phyloP scores from a whole-genome alignment of 2,888 invertebrate species.

The Dorcus hopei region DNA sequence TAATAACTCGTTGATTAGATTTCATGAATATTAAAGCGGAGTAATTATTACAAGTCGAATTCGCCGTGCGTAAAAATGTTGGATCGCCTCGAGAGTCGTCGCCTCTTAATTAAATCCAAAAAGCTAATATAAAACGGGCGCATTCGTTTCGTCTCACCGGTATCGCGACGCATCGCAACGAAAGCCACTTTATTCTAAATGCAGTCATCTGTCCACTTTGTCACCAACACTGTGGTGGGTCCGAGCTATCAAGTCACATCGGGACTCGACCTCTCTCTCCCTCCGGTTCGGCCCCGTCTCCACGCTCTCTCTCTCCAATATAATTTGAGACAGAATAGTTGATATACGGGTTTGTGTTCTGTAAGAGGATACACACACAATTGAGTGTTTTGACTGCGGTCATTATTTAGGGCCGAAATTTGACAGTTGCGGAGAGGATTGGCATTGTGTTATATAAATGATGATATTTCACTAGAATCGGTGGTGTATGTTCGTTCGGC shows the following conservation, averaged over 20 bases:
- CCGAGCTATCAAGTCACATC: conserved; percentile 35
- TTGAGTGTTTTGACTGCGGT: conserved; percentile 42
- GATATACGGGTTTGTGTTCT: conserved; percentile 17
- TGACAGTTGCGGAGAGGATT: conserved; percentile 42
- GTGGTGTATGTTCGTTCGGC: conserved; percentile 1
- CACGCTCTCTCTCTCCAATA: conserved; percentile 7
- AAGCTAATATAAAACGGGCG: neutral
- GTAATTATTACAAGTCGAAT: no score
- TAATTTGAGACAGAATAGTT: conserved; percentile 19
- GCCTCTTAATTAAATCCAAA: no score
- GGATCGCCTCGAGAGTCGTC: no score
- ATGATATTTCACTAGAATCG: conserved; percentile 10
- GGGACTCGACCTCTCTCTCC: conserved; percentile 25
- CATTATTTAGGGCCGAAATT: conserved; percentile 42
- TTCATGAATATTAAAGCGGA: no score
- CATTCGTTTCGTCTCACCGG: neutral
- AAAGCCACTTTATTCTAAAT: conserved; percentile 32
- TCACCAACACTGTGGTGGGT: conserved; percentile 49
- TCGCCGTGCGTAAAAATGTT: no score
- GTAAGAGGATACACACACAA: conserved; percentile 30
- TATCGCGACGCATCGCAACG: neutral
- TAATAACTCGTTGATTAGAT: no score
- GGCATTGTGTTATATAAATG: conserved; percentile 28
- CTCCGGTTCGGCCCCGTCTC: conserved; percentile 17
- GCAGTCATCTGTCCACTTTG: conserved; percentile 49